Evolutionary conservation across 2,888 invertebrate species (phyloP), one percentile per base, ranked within the genome.

Genomic region (Caenorhabditis sulstoni): DNA sequence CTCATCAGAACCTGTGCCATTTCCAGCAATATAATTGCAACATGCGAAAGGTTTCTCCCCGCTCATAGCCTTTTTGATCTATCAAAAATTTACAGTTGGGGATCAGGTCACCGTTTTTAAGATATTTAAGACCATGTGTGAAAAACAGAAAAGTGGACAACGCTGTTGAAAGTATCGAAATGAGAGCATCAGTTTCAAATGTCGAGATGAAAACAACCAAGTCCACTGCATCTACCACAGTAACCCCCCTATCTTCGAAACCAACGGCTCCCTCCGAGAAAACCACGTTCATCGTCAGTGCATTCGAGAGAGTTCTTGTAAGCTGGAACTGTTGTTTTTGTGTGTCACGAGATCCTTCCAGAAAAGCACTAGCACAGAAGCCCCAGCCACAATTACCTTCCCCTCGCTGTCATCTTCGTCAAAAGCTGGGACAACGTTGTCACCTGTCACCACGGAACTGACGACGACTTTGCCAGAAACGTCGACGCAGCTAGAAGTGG

Each of bases 1-100:
- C 88, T 20, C 87, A 88, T 74, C 83, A 81, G 49, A 89, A 89
- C 74, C 71, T 88, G 49, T 89, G 89, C 76, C 79, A 82, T 37
- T 89, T 89, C 57, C 87, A 88, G 73, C 82, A 86, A 79, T 79
- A 81, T 64, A 87, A 88, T 75, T 85, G 85, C 61, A 75, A 79
- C 41, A 73, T 77, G 67, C 61, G 83, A 35, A 81, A 85, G 62
- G 82, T 82, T 11, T 50, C 23, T 52, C 37, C 47, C 29, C 50
- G 12, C 47, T n/a, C 23, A n/a, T 65, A 29, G 18, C 12, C n/a
- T 2, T 39, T 37, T 47, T 4, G 47, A n/a, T 3, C 37, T 12
- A 16, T 18, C 4, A 55, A 23, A 23, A 20, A 14, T 18, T 67
- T 74, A 14, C 59, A 79, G 79, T 14, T 80, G 14, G 75, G 75